These are phyloP conservation scores for Anodontia alba DNA, from an alignment of 2,888 invertebrate genomes.

Conservation along the genomic window DNA sequence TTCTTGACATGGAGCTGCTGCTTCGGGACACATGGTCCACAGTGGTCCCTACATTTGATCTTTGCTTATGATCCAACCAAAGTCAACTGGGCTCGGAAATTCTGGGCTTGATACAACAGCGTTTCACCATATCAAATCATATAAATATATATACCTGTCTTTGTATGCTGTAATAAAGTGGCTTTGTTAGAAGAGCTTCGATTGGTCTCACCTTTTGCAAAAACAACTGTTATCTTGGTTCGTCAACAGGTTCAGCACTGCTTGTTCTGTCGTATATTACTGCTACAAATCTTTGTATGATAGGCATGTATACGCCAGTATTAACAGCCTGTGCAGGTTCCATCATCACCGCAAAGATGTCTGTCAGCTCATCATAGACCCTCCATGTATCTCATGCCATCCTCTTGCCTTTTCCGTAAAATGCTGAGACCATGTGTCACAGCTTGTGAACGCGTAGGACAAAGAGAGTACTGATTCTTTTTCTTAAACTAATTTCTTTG, in stretches of 20 bases:
- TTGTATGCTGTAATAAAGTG: background rate
- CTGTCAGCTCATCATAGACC: too few relatives aligned
- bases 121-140: background rate
- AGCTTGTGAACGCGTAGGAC: too few relatives aligned
- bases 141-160: background rate
- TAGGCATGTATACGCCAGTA: too few relatives aligned
- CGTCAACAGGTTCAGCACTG: background rate
- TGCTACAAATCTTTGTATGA: too few relatives aligned
- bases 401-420: too few relatives aligned
- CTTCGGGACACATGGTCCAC: background rate
- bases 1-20: background rate
- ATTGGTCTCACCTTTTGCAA: background rate
- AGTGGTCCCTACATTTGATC: background rate
- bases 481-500: too few relatives aligned
- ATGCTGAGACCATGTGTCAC: too few relatives aligned
- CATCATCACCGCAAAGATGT: too few relatives aligned
- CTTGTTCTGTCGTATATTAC: too few relatives aligned
- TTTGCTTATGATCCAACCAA: background rate
- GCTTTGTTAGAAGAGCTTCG: background rate
- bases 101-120: background rate
- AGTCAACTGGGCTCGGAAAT: conserved; percentile 9
- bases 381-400: too few relatives aligned
- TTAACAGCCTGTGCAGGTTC: too few relatives aligned
- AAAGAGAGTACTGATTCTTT: too few relatives aligned
- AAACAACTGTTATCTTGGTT: background rate